Conservation (phyloP, 2,113 vertebrate species). For the Microcebus griseorufus region DNA sequence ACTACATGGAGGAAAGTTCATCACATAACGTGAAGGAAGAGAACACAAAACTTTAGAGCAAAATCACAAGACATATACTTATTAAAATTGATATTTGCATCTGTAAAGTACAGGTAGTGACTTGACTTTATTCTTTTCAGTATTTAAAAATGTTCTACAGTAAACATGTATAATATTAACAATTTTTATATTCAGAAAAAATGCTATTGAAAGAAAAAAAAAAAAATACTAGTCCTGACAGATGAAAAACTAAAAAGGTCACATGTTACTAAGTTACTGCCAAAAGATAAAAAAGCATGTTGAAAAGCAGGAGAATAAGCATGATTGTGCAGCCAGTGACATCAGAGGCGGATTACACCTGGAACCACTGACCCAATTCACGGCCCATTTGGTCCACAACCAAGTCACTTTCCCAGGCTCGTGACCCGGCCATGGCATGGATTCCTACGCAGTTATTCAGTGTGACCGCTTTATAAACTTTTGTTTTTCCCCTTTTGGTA, state of each 20-base stretch:
- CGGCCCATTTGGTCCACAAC: not conserved
- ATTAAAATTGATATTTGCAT: not conserved
- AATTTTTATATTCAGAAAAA: not conserved
- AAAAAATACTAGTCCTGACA: not conserved
- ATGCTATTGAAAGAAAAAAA: slow-evolving; percentile 30
- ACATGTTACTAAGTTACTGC: not conserved
- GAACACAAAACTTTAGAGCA: not conserved
- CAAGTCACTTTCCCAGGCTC: slow-evolving; percentile 26
- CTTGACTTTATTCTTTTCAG: not conserved
- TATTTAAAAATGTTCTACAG: not conserved
- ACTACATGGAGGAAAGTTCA: not conserved
- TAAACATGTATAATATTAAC: not conserved
- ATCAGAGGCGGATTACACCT: not conserved
- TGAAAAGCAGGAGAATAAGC: not conserved
- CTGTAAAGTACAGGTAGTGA: not conserved
- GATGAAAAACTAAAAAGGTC: slow-evolving; percentile 33
- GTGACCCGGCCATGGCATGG: fast-evolving
- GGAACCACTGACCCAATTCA: slow-evolving; percentile 10
- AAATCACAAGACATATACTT: not conserved
- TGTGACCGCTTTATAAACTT: not conserved
- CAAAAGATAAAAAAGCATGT: not conserved
- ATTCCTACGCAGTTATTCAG: not conserved
- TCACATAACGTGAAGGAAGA: not conserved
- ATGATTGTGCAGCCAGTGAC: not conserved
- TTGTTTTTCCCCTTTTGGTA: not conserved